A percentile compares a stretch with the other conserved stretches of the same genome.
Evolutionary conservation across 2,113 vertebrate genomes (phyloP).

Genomic region (Mus pahari): DNA sequence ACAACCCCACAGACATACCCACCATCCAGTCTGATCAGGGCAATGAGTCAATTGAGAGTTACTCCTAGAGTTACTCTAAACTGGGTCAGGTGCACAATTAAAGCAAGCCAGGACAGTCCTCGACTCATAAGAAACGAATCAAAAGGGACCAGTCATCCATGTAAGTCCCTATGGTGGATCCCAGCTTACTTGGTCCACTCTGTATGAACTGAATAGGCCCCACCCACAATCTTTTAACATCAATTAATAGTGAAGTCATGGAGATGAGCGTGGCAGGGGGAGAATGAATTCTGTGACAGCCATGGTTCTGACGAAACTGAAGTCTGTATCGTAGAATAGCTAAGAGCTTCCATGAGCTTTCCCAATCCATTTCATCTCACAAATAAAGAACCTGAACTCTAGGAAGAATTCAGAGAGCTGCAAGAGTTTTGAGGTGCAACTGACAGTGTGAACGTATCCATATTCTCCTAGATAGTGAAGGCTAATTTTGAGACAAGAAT

Average conservation of each 20-base stretch:
- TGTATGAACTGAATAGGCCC: not conserved
- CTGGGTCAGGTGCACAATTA: not conserved
- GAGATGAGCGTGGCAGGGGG: not conserved
- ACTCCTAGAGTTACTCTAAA: not conserved
- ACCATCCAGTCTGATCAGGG: not conserved
- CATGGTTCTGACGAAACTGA: not conserved
- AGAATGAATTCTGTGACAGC: not conserved
- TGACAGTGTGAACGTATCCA: not conserved
- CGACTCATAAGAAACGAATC: not conserved
- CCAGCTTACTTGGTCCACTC: not conserved
- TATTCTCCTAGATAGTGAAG: not conserved
- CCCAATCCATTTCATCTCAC: not conserved
- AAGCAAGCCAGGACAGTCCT: no score
- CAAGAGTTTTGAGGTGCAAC: constrained; percentile 14
- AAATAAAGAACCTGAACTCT: constrained; percentile 14
- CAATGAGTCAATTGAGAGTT: not conserved
- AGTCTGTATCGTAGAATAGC: not conserved
- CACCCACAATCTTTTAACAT: not conserved
- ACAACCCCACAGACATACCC: not conserved
- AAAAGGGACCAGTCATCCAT: not conserved
- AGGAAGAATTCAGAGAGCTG: constrained; percentile 33
- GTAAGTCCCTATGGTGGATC: not conserved
- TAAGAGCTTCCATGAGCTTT: not conserved
- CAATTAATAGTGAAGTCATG: not conserved
- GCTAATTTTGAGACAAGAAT: not conserved